A percentile compares a stretch with the other conserved stretches of the same genome.
These are phyloP conservation scores for Lytechinus pictus DNA, from an alignment of 35 echinoderm and acorn worm species.

Conservation along the genomic window DNA sequence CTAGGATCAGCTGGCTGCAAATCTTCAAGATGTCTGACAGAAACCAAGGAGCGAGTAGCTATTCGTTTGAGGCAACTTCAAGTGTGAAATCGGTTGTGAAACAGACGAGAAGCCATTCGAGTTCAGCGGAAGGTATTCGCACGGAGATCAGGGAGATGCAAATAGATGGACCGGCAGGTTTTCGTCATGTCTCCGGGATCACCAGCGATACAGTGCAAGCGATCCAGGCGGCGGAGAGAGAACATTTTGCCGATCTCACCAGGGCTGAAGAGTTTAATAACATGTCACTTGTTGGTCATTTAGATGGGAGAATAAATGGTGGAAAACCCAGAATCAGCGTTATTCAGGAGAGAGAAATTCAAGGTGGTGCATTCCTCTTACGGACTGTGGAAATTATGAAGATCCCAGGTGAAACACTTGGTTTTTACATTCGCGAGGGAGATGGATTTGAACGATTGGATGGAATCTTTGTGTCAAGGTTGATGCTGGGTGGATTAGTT, in stretches of 20 bases:
- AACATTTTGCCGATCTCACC: constrained; percentile 78
- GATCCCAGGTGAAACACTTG: constrained; percentile 90
- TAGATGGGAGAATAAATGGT: constrained; percentile 58
- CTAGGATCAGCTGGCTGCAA: not conserved
- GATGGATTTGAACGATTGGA: constrained; percentile 85
- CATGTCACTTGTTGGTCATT: constrained; percentile 50
- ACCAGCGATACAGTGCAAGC: constrained; percentile 75
- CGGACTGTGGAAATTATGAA: constrained; percentile 96
- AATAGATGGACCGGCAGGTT: constrained; percentile 73
- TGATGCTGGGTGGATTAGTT: constrained; percentile 89
- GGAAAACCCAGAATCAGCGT: constrained; percentile 73
- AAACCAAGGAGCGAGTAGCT: constrained; percentile 37
- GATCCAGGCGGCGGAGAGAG: constrained; percentile 82
- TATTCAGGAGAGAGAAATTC: constrained; percentile 95
- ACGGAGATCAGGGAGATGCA: constrained; percentile 56
- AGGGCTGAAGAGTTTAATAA: constrained; percentile 66
- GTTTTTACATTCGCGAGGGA: constrained; percentile 91
- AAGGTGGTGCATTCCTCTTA: constrained; percentile 89
- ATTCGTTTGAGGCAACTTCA: not conserved
- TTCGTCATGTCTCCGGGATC: constrained; percentile 86
- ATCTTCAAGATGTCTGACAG: constrained; percentile 40
- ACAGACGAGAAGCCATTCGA: constrained; percentile 41
- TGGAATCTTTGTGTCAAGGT: constrained; percentile 87
- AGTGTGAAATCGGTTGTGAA: constrained; percentile 7
- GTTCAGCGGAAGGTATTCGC: constrained; percentile 40